A percentile compares a stretch with the other conserved stretches of the same genome.
These are phyloP conservation scores for Drosophila neotestacea DNA, from an alignment of 2,888 invertebrate species.

Conservation along the genomic window DNA sequence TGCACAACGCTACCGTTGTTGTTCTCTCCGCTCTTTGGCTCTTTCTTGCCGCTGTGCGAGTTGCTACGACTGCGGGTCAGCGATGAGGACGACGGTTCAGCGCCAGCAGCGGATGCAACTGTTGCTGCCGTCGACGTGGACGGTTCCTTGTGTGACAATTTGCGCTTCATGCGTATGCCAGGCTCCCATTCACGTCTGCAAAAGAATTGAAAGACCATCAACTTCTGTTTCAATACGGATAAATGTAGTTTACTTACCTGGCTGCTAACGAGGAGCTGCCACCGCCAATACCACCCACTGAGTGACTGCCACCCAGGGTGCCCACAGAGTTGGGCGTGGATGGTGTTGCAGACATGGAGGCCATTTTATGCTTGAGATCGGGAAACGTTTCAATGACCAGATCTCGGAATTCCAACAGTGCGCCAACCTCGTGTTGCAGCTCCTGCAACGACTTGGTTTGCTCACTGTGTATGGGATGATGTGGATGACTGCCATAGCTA, in stretches of 20 bases:
- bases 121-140: constrained; percentile 71
- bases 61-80: constrained; percentile 88
- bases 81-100: constrained; percentile 78
- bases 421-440: constrained; percentile 97
- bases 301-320: constrained; percentile 64
- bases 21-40: constrained; percentile 88
- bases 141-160: constrained; percentile 85
- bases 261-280: constrained; percentile 83
- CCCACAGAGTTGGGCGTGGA: constrained; percentile 70
- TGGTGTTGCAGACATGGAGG: constrained; percentile 87
- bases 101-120: constrained; percentile 54
- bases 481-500: constrained; percentile 87
- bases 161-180: constrained; percentile 90
- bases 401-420: constrained; percentile 95
- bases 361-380: constrained; percentile 94
- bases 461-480: constrained; percentile 90
- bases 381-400: constrained; percentile 97
- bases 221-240: neutral
- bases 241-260: constrained; percentile 62
- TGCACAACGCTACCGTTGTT: constrained; percentile 88
- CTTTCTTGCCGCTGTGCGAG: constrained; percentile 88
- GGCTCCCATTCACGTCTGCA: constrained; percentile 91
- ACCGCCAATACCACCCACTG: constrained; percentile 59
- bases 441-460: constrained; percentile 96
- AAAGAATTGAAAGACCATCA: neutral